These are phyloP conservation scores for Xylota sylvarum DNA, from an alignment of 2,888 invertebrate genomes.

Conservation along the genomic window DNA sequence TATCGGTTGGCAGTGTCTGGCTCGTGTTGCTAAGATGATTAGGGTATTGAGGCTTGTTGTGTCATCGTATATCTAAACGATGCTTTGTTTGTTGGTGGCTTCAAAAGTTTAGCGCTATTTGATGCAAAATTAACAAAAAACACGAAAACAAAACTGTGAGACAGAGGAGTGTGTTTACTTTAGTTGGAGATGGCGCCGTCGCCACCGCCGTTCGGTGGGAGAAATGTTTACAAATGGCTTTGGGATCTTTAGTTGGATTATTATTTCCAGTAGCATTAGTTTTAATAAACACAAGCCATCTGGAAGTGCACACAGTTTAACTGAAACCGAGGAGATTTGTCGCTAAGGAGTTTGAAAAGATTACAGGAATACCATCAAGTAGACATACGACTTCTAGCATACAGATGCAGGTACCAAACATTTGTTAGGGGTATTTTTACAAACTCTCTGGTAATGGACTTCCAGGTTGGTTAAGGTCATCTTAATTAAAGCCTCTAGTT, in stretches of 20 bases:
- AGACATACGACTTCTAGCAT: no score
- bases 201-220: background rate
- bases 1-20: conserved; percentile 51
- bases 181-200: background rate
- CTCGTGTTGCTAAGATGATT: conserved; percentile 39
- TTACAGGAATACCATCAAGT: no score
- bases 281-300: background rate
- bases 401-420: no score
- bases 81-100: conserved; percentile 12
- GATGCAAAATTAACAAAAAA: background rate
- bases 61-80: conserved; percentile 10
- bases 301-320: background rate
- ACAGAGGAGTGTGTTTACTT: background rate
- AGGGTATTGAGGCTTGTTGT: conserved; percentile 21
- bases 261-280: background rate
- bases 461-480: no score
- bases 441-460: no score
- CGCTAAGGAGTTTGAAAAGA: no score
- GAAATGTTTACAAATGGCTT: conserved; percentile 9
- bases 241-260: background rate
- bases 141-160: background rate
- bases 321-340: no score
- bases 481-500: no score
- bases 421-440: no score
- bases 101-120: conserved; percentile 8